Evolutionary conservation across 2,888 invertebrate species (phyloP).

Genomic region (Cantharis flavilabris): DNA sequence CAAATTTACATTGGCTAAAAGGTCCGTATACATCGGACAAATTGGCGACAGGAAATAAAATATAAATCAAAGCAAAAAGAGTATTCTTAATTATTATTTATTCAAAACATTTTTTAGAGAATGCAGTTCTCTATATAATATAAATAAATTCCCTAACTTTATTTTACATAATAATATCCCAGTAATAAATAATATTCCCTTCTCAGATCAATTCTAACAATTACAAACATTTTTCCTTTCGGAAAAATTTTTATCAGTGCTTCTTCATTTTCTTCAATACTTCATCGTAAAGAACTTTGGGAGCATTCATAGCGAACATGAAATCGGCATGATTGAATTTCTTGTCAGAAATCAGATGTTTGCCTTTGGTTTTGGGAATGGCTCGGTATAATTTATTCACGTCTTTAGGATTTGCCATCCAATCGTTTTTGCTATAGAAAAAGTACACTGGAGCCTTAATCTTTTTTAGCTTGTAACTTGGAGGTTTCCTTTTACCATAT

Average conservation of each 20-base stretch:
- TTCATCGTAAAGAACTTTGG: not conserved
- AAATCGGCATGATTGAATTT: conserved; percentile 69
- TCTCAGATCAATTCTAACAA: not conserved
- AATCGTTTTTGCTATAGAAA: conserved; percentile 56
- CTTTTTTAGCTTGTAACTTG: conserved; percentile 49
- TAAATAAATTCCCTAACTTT: too few relatives aligned
- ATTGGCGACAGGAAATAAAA: too few relatives aligned
- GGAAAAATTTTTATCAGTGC: too few relatives aligned
- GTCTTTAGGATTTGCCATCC: conserved; percentile 49
- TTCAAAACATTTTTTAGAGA: too few relatives aligned
- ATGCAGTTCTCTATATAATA: too few relatives aligned
- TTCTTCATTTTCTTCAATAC: not conserved
- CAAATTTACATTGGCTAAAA: too few relatives aligned
- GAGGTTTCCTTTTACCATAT: conserved; percentile 47
- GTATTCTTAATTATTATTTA: too few relatives aligned
- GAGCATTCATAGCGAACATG: conserved; percentile 62
- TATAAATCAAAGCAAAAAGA: too few relatives aligned
- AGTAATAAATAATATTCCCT: too few relatives aligned
- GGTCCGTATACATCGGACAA: too few relatives aligned
- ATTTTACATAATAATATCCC: too few relatives aligned
- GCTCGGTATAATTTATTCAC: not conserved
- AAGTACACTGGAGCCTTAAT: conserved; percentile 52
- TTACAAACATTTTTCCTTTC: too few relatives aligned
- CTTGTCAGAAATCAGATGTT: conserved; percentile 58
- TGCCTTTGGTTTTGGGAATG: conserved; percentile 39